Percentiles rank a stretch among this genome's conserved stretches.
Evolutionary conservation across 2,888 invertebrate species (phyloP).

Genomic region (Elysia crispata): DNA sequence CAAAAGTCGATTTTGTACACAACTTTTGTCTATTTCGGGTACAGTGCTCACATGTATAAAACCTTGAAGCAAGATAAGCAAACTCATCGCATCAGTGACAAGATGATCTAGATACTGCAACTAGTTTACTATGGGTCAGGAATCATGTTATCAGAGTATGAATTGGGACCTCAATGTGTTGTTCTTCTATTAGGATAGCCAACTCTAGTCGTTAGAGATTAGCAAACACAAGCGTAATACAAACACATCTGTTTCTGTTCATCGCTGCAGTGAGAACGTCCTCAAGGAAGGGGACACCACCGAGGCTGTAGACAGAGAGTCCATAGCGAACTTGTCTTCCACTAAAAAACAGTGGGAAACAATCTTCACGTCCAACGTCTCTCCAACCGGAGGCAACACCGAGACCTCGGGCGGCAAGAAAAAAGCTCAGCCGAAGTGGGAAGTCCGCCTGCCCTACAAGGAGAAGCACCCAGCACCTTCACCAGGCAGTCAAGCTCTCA

Average conservation of each 20-base stretch:
- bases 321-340: slow-evolving; percentile 67
- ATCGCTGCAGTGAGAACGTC: slow-evolving; percentile 66
- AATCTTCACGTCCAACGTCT: slow-evolving; percentile 46
- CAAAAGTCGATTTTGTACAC: too few relatives aligned
- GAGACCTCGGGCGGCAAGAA: slow-evolving; percentile 31
- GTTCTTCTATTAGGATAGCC: too few relatives aligned
- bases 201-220: too few relatives aligned
- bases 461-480: slow-evolving; percentile 32
- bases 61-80: too few relatives aligned
- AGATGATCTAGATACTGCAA: too few relatives aligned
- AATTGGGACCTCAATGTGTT: too few relatives aligned
- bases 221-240: too few relatives aligned
- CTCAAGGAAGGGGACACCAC: slow-evolving; percentile 64
- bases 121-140: too few relatives aligned
- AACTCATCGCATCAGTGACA: too few relatives aligned
- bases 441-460: slow-evolving; percentile 47
- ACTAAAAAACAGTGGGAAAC: slow-evolving; percentile 68
- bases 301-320: slow-evolving; percentile 67
- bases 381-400: not conserved
- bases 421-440: slow-evolving; percentile 50
- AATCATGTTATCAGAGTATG: too few relatives aligned
- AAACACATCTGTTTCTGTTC: slow-evolving; percentile 34
- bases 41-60: too few relatives aligned
- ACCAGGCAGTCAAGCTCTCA: not conserved
- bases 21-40: too few relatives aligned